Evolutionary conservation across 2,888 invertebrate species (phyloP).

Genomic region (Onthophagus sagittarius): DNA sequence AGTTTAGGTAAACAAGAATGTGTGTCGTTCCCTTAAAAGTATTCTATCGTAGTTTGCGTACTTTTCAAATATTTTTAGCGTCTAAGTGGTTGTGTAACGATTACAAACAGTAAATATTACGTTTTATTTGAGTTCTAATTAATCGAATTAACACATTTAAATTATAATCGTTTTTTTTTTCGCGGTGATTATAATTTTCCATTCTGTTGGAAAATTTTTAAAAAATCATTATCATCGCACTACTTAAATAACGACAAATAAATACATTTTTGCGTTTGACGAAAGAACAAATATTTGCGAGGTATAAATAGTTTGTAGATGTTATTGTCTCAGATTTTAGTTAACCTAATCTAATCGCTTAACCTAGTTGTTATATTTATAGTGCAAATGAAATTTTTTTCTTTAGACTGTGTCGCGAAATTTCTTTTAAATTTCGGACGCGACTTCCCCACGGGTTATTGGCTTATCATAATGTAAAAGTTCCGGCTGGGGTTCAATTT

Average conservation of each 20-base stretch:
- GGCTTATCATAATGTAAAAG: slow-evolving; percentile 87
- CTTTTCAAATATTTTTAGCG: not conserved
- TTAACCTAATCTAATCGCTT: too few species aligned
- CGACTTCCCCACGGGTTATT: slow-evolving; percentile 82
- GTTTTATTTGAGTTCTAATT: not conserved
- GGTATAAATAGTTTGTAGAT: too few species aligned
- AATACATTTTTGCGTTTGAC: too few species aligned
- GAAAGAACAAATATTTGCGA: too few species aligned
- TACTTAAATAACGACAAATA: too few species aligned
- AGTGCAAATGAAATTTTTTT: not conserved
- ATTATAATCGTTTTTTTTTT: too few species aligned
- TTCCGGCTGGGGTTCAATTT: slow-evolving; percentile 71
- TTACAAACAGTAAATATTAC: not conserved
- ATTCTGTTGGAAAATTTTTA: too few species aligned
- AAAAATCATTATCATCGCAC: too few species aligned
- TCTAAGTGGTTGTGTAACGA: not conserved
- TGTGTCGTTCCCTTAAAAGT: not conserved
- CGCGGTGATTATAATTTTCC: too few species aligned
- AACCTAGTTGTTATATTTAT: not conserved
- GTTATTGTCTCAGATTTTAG: too few species aligned
- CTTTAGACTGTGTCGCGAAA: slow-evolving; percentile 76
- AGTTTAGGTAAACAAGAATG: not conserved
- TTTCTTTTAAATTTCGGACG: slow-evolving; percentile 85
- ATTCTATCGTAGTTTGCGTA: not conserved
- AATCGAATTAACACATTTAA: not conserved